phyloP scores from a whole-genome alignment of 2,888 invertebrate genomes.

The Apamea anceps region DNA sequence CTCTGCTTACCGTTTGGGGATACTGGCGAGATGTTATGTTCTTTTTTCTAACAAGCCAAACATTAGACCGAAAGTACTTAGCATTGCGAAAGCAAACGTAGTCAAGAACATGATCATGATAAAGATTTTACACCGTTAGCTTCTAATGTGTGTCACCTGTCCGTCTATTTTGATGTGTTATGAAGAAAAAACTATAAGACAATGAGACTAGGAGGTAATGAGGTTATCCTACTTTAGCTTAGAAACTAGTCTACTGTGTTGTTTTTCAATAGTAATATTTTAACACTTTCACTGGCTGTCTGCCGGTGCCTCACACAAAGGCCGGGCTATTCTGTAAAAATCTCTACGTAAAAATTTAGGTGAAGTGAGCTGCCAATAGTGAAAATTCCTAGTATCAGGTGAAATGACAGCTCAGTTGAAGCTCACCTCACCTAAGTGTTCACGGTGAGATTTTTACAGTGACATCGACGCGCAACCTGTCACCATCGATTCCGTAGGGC shows the following conservation, averaged over 20 bases:
- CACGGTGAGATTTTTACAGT: no score
- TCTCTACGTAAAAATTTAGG: no score
- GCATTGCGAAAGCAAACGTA: not conserved
- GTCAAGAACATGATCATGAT: not conserved
- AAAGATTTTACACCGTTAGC: not conserved
- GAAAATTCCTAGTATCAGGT: no score
- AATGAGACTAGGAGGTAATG: constrained; percentile 9
- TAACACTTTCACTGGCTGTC: constrained; percentile 9
- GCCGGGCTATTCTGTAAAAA: no score
- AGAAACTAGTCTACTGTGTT: not conserved
- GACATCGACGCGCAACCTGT: not conserved
- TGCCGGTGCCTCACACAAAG: not conserved
- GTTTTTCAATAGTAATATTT: not conserved
- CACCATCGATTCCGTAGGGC: not conserved
- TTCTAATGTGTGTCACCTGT: constrained; percentile 19
- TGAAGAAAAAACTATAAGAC: constrained; percentile 4
- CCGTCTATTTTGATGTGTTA: constrained; percentile 9
- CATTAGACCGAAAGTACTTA: no score
- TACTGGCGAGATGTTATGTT: no score
- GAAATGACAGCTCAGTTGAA: no score
- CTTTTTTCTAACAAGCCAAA: no score
- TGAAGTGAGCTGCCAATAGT: no score
- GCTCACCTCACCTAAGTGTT: no score
- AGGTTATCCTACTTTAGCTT: constrained; percentile 20
- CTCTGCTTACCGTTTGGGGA: no score